Conservation (phyloP, 2,888 invertebrate genomes). For the Ceraclea dissimilis region DNA sequence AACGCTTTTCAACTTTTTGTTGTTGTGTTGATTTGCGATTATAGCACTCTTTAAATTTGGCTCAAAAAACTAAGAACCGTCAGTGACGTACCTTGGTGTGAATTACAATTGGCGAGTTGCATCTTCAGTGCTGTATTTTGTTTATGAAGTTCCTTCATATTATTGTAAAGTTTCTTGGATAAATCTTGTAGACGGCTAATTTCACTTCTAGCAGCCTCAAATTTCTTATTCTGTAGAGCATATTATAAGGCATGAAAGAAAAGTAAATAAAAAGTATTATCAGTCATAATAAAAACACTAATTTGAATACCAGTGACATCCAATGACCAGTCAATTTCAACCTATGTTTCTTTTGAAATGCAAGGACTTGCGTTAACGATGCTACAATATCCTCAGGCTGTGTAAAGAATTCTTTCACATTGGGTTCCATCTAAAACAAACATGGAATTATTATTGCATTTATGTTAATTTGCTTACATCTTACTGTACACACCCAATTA, state of each 20-base stretch:
- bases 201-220: slow-evolving; percentile 38
- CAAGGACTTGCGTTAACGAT: slow-evolving; percentile 43
- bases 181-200: slow-evolving; percentile 40
- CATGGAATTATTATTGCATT: slow-evolving; percentile 7
- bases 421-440: slow-evolving; percentile 42
- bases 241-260: background rate
- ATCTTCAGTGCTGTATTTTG: slow-evolving; percentile 20
- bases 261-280: no score
- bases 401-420: slow-evolving; percentile 46
- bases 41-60: no score
- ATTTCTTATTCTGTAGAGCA: slow-evolving; percentile 40
- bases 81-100: background rate
- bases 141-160: slow-evolving; percentile 34
- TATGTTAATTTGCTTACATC: background rate
- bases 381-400: slow-evolving; percentile 46
- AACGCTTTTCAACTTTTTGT: no score
- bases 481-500: background rate
- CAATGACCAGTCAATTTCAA: slow-evolving; percentile 42
- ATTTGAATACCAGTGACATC: slow-evolving; percentile 38
- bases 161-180: slow-evolving; percentile 41
- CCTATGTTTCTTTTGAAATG: slow-evolving; percentile 45
- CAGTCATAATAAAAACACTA: no score
- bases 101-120: background rate
- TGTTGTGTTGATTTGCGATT: no score
- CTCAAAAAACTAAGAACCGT: no score